Evolutionary conservation across 2,888 invertebrate species (phyloP), one percentile per base, ranked within the genome.

Genomic region (Drosophila barbarae): DNA sequence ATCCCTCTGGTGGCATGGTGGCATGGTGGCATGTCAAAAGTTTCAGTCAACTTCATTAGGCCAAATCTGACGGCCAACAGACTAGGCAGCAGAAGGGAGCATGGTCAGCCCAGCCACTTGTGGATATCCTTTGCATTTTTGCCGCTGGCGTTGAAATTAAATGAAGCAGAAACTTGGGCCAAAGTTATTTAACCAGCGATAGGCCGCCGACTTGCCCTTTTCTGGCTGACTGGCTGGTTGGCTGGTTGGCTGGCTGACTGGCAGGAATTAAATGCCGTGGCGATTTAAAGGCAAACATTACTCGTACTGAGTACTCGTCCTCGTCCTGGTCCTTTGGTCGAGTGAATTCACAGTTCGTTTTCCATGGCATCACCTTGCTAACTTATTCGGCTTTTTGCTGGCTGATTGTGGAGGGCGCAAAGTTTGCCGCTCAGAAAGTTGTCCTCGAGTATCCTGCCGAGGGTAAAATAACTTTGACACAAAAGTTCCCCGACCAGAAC

Each of bases 21-120:
- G 49, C 54, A 64, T 61, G 57, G 52, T 49, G 64, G 49, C 54
- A 64, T 61, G 80, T 77, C 83, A 72, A 77, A 59, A 82, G 77
- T 79, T 79, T 49, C 64, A 60, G 69, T 56, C 60, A 79, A 79
- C 82, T 82, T 79, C 69, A 82, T 82, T 82, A 77, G 63, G 66
- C 47, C 72, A 73, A 79, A 82, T 75, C 83, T 64, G 77, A 78
- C 74, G 73, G 66, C 59, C 66, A 72, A 78, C 67, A 64, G 77
- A 67, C 60, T 57, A 50, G 58, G 49, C 30, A 26, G 36, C 34
- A 30, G 9, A n/a, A 15, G 2, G 18, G 18, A 32, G 46, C 13
- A 9, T 18, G 38, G 76, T 74, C 65, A 69, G 64, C 39, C 69
- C 69, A 74, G 68, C 81, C 82, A 81, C 77, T 78, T 78, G 78